Evolutionary conservation across 2,888 invertebrate species (phyloP).

Genomic region (Prosapia bicincta): DNA sequence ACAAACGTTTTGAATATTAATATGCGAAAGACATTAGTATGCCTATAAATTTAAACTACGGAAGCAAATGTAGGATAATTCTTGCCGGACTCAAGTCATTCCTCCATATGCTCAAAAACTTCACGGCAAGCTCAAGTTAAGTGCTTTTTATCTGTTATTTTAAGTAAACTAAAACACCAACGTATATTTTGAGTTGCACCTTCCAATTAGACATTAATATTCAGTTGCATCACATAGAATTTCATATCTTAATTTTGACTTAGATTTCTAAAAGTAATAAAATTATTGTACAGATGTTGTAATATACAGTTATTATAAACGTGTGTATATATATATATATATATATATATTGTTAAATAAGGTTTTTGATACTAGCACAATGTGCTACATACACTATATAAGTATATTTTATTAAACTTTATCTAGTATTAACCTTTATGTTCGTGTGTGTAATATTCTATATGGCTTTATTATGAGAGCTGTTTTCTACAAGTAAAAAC

Average conservation of each 20-base stretch:
- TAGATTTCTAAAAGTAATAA: neutral
- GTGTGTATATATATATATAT: too few species aligned
- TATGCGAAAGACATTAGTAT: neutral
- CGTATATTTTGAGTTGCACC: neutral
- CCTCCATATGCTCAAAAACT: constrained; percentile 22
- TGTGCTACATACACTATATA: neutral
- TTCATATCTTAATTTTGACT: neutral
- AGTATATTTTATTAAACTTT: neutral
- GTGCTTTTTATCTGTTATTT: constrained; percentile 11
- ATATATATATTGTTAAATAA: neutral
- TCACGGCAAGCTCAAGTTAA: constrained; percentile 19
- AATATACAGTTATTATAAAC: neutral
- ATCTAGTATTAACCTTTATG: neutral
- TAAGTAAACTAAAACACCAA: neutral
- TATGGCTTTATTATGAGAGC: neutral
- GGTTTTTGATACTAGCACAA: neutral
- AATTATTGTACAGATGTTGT: neutral
- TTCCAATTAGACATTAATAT: neutral
- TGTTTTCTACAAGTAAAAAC: neutral
- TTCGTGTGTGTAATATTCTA: neutral
- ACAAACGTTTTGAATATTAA: neutral
- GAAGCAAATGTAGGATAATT: neutral
- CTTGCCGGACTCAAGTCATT: constrained; percentile 19
- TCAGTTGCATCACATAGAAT: neutral
- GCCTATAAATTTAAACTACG: neutral